A percentile compares a stretch with the other conserved stretches of the same genome.
phyloP scores from a whole-genome alignment of 2,888 invertebrate genomes.

The Trissonchulus latispiculum region DNA sequence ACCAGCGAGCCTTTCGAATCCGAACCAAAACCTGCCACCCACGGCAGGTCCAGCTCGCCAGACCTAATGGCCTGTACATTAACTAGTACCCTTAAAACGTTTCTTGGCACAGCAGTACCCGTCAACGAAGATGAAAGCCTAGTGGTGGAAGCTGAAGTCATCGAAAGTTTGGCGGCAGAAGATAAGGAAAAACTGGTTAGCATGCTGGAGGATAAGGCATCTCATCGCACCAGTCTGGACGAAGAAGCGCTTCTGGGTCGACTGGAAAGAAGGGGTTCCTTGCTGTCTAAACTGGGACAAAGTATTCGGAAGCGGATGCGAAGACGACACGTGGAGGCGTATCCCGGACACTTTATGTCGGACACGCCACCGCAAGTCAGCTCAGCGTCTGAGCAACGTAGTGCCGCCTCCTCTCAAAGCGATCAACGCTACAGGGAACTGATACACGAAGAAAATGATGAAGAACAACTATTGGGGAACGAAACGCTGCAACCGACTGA shows the following conservation, averaged over 20 bases:
- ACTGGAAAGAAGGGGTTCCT: background rate
- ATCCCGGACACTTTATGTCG: background rate
- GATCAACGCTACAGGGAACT: no score
- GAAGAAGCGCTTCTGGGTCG: background rate
- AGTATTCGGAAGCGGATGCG: constrained; percentile 7
- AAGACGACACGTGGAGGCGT: background rate
- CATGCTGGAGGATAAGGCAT: background rate
- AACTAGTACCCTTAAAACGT: background rate
- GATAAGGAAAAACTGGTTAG: background rate
- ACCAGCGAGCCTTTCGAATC: no score
- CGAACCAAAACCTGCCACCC: no score
- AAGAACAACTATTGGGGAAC: background rate
- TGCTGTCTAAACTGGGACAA: background rate
- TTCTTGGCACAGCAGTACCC: background rate
- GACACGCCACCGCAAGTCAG: no score
- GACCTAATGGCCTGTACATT: background rate
- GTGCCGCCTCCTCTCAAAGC: no score
- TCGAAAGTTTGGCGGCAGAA: background rate
- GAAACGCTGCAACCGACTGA: background rate
- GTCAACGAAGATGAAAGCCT: background rate
- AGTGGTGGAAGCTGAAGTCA: background rate
- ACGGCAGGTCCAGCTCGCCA: no score
- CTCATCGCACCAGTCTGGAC: background rate
- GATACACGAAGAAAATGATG: no score
- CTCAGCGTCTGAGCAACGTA: no score